These are phyloP conservation scores for Aproaerema taeniolella DNA, from an alignment of 2,888 invertebrate species.

Conservation along the genomic window DNA sequence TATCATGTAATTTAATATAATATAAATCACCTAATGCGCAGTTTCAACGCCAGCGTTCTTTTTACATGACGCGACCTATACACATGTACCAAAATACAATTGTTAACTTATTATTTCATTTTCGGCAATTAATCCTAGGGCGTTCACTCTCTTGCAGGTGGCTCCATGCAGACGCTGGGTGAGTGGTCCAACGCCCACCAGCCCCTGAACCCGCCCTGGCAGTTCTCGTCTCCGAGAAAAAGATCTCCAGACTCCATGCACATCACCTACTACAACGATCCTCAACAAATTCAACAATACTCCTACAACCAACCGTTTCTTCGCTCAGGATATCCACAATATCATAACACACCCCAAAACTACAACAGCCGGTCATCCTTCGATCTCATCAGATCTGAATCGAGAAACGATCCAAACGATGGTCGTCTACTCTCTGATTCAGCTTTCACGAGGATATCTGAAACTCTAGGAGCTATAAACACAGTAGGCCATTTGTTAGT, in stretches of 20 bases:
- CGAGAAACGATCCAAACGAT: constrained; percentile 44
- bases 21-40: neutral
- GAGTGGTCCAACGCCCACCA: constrained; percentile 47
- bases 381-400: constrained; percentile 39
- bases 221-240: constrained; percentile 59
- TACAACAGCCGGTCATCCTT: constrained; percentile 42
- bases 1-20: too few species aligned
- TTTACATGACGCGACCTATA: too few species aligned
- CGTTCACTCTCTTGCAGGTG: constrained; percentile 28
- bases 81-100: too few species aligned
- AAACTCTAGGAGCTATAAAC: constrained; percentile 87
- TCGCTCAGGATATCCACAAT: constrained; percentile 11
- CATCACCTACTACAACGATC: constrained; percentile 25
- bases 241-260: constrained; percentile 50
- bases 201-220: constrained; percentile 56
- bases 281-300: constrained; percentile 21
- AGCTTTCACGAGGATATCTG: constrained; percentile 79
- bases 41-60: too few species aligned
- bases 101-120: too few species aligned
- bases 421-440: constrained; percentile 78
- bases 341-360: constrained; percentile 29
- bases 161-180: constrained; percentile 44
- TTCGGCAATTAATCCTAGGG: too few species aligned
- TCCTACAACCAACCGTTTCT: constrained; percentile 33
- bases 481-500: constrained; percentile 91